These are phyloP conservation scores for Candoia aspera DNA, from an alignment of 2,113 vertebrate species.

Conservation along the genomic window DNA sequence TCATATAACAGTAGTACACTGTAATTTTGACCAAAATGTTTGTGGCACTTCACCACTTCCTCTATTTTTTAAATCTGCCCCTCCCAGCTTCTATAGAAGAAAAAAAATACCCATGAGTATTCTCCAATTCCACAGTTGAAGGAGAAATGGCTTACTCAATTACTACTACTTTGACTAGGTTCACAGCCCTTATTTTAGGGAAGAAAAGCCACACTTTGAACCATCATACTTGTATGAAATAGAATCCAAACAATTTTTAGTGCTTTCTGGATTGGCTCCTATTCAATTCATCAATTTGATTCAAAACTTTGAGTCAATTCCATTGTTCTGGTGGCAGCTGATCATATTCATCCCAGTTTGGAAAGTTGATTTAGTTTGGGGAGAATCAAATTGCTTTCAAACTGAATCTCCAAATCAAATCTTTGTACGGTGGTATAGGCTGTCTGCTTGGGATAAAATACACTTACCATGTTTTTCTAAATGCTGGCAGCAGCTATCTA, in stretches of 20 bases:
- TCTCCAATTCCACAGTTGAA: background rate
- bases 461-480: constrained; percentile 92
- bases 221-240: background rate
- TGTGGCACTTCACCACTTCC: background rate
- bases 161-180: background rate
- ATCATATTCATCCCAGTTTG: background rate
- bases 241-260: background rate
- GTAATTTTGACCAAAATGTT: background rate
- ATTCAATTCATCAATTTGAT: background rate
- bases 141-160: background rate
- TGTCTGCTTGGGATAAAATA: constrained; percentile 28
- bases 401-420: background rate
- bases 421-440: background rate
- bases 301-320: background rate
- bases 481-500: constrained; percentile 96
- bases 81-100: background rate
- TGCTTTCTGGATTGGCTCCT: background rate
- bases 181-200: background rate
- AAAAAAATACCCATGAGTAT: background rate
- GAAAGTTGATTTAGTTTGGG: background rate
- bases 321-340: background rate
- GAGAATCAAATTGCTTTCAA: background rate
- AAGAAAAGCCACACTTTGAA: background rate
- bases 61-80: background rate
- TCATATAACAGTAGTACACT: too few species aligned